Percentiles rank a stretch among this genome's conserved stretches.
Evolutionary conservation across 2,888 invertebrate genomes (phyloP).

Genomic region (Frankliniella intonsa): DNA sequence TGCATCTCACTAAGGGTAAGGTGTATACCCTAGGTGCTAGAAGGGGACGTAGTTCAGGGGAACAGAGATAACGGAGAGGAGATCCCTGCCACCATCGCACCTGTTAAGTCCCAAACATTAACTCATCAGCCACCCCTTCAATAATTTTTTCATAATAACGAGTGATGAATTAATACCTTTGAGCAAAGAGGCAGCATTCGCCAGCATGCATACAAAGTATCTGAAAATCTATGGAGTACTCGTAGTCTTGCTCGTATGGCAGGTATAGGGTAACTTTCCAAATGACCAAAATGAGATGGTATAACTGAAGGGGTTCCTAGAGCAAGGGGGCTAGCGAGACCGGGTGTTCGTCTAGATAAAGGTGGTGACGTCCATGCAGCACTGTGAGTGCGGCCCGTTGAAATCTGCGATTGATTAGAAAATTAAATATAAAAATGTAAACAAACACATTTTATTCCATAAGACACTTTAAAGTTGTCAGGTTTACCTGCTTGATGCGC

Average conservation of each 20-base stretch:
- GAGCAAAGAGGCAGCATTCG: slow-evolving; percentile 50
- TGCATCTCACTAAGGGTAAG: slow-evolving; percentile 57
- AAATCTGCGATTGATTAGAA: slow-evolving; percentile 46
- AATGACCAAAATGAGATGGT: slow-evolving; percentile 55
- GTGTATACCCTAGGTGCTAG: slow-evolving; percentile 58
- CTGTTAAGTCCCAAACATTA: neutral
- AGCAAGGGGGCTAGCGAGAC: slow-evolving; percentile 47
- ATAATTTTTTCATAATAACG: neutral
- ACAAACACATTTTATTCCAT: too few relatives aligned
- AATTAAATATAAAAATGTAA: neutral
- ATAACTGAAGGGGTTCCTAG: slow-evolving; percentile 53
- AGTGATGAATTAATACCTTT: slow-evolving; percentile 42
- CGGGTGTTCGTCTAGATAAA: slow-evolving; percentile 51
- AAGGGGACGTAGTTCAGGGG: slow-evolving; percentile 51
- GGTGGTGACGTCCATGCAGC: slow-evolving; percentile 59
- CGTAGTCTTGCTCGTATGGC: slow-evolving; percentile 54
- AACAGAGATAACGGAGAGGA: slow-evolving; percentile 47
- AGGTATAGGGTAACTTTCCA: slow-evolving; percentile 50
- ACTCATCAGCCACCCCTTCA: too few relatives aligned
- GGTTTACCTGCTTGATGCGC: slow-evolving; percentile 50
- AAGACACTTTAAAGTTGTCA: neutral
- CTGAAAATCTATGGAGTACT: slow-evolving; percentile 58
- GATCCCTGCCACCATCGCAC: slow-evolving; percentile 43
- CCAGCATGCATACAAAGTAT: slow-evolving; percentile 58
- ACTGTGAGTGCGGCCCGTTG: slow-evolving; percentile 59